These are phyloP conservation scores for Tringa solitaria DNA, from an alignment of 2,113 vertebrate species.

Conservation along the genomic window DNA sequence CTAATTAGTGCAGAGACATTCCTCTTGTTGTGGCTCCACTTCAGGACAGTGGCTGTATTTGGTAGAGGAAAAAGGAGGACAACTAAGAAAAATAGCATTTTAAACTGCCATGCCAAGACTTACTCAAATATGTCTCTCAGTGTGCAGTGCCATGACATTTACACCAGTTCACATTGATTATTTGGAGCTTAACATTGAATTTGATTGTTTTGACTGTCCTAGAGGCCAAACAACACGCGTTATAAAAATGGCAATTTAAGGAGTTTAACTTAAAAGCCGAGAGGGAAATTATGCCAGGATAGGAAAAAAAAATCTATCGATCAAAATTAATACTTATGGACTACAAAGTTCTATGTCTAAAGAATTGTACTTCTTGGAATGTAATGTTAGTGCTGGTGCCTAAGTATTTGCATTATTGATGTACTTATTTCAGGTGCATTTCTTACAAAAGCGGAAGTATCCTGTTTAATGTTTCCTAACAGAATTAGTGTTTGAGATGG, in stretches of 20 bases:
- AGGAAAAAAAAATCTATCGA: background rate
- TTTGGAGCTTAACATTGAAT: background rate
- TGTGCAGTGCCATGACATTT: background rate
- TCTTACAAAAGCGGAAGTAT: background rate
- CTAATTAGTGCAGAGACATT: background rate
- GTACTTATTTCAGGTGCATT: background rate
- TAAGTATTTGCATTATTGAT: background rate
- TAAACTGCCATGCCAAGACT: background rate
- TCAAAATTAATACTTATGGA: background rate
- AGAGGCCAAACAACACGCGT: accelerated
- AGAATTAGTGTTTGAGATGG: background rate
- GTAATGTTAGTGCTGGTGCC: background rate
- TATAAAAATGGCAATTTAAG: background rate
- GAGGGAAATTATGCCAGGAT: background rate
- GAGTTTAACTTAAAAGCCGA: background rate
- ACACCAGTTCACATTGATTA: background rate
- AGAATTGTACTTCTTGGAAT: background rate
- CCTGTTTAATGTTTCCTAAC: background rate
- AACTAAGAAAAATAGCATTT: background rate
- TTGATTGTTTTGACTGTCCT: background rate
- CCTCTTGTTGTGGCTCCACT: background rate
- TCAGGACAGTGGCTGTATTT: background rate
- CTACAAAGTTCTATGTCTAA: background rate
- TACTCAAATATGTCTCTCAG: background rate
- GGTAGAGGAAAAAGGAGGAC: background rate